phyloP scores from a whole-genome alignment of 1,140 invertebrate species.

The Drosophila kurseongensis region DNA sequence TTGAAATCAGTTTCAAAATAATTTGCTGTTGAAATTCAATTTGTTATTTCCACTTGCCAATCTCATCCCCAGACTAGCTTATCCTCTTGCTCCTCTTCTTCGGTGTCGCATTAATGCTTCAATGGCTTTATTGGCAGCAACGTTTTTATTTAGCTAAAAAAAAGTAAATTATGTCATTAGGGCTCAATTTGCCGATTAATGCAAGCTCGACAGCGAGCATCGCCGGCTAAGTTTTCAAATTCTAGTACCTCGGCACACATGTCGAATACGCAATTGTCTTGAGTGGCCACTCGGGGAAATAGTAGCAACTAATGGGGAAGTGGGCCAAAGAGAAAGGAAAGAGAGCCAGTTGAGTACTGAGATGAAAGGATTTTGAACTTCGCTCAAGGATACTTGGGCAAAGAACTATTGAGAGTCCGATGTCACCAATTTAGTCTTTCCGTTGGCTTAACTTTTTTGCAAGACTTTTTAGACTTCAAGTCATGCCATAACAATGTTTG shows the following conservation, averaged over 20 bases:
- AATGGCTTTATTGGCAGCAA: constrained; percentile 69
- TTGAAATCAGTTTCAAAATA: constrained; percentile 83
- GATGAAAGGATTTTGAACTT: constrained; percentile 37
- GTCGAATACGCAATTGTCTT: constrained; percentile 53
- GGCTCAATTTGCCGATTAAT: constrained; percentile 62
- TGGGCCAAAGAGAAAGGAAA: constrained; percentile 11
- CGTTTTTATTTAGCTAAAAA: constrained; percentile 68
- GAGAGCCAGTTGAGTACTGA: constrained; percentile 25
- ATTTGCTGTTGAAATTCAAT: constrained; percentile 80
- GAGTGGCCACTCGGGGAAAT: constrained; percentile 42
- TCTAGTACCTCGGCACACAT: constrained; percentile 48
- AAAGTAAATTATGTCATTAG: constrained; percentile 78
- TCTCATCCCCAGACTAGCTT: constrained; percentile 13
- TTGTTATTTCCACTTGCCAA: constrained; percentile 78
- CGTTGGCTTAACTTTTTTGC: background rate
- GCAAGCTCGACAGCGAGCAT: constrained; percentile 3
- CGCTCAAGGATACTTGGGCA: constrained; percentile 19
- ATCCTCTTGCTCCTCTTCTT: background rate
- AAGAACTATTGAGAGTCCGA: constrained; percentile 1
- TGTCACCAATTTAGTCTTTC: constrained; percentile 22
- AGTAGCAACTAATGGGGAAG: constrained; percentile 17
- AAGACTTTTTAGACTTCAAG: background rate
- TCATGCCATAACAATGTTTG: no score
- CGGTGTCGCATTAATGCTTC: constrained; percentile 67
- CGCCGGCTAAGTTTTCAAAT: constrained; percentile 19